A percentile compares a stretch with the other conserved stretches of the same genome.
These are phyloP conservation scores for Drosophila equinoxialis DNA, from an alignment of 1,140 invertebrate species.

Conservation along the genomic window DNA sequence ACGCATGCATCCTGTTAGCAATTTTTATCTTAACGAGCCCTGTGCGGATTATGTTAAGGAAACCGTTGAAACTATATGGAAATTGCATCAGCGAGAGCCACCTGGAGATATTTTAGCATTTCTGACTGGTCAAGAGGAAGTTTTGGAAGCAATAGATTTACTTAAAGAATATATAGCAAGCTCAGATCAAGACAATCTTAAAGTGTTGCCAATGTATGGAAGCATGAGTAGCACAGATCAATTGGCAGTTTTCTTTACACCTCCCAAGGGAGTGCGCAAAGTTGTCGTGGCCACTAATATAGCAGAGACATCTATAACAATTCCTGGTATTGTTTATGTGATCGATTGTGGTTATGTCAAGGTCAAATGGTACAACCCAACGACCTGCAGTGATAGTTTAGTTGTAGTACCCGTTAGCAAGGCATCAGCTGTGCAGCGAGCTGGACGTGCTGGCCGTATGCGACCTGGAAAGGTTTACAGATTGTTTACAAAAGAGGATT, in stretches of 20 bases:
- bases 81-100: slow-evolving; percentile 93
- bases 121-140: slow-evolving; percentile 97
- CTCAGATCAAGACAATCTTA: slow-evolving; percentile 86
- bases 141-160: slow-evolving; percentile 88
- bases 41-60: slow-evolving; percentile 95
- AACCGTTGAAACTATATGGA: slow-evolving; percentile 93
- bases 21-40: slow-evolving; percentile 93
- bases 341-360: slow-evolving; percentile 99
- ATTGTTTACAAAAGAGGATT: slow-evolving; percentile 91
- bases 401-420: slow-evolving; percentile 93
- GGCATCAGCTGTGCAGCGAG: slow-evolving; percentile 95
- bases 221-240: slow-evolving; percentile 93
- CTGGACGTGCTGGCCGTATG: slow-evolving; percentile 95
- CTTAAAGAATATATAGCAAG: slow-evolving; percentile 87
- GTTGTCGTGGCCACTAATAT: slow-evolving; percentile 98
- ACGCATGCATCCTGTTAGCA: slow-evolving; percentile 93
- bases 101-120: slow-evolving; percentile 96
- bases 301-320: slow-evolving; percentile 96
- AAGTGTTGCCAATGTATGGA: slow-evolving; percentile 96
- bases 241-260: slow-evolving; percentile 93
- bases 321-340: slow-evolving; percentile 95
- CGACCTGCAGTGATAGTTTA: slow-evolving; percentile 93
- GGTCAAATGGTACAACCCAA: slow-evolving; percentile 93
- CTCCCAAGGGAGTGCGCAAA: slow-evolving; percentile 91
- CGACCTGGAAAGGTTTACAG: slow-evolving; percentile 92